These are phyloP conservation scores for Darevskia nairensis DNA, from an alignment of 2,797 vertebrate genomes.

Conservation along the genomic window DNA sequence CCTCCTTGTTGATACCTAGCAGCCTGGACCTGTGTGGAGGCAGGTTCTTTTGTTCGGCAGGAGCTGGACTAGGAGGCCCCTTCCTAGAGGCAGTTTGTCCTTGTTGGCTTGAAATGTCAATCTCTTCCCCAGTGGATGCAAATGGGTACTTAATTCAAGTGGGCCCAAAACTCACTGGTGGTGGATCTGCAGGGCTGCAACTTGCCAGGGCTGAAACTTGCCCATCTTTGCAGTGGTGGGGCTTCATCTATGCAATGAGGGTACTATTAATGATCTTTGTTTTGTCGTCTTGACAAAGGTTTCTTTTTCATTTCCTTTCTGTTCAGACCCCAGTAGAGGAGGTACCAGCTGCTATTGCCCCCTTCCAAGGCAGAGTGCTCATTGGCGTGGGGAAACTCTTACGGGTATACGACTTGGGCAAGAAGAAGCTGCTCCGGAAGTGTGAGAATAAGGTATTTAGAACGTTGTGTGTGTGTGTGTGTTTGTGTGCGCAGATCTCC, in stretches of 20 bases:
- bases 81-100: neutral
- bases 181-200: neutral
- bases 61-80: neutral
- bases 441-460: slow-evolving; percentile 95
- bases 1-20: neutral
- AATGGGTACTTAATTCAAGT: no score
- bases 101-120: neutral
- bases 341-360: slow-evolving; percentile 96
- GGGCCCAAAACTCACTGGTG: neutral
- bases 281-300: neutral
- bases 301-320: slow-evolving; percentile 6
- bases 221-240: neutral
- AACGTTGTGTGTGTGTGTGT: neutral
- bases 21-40: no score
- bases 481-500: neutral
- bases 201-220: neutral
- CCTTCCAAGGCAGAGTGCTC: slow-evolving; percentile 92
- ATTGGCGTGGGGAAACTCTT: slow-evolving; percentile 97
- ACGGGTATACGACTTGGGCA: slow-evolving; percentile 95
- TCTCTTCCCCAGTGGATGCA: neutral
- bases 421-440: slow-evolving; percentile 97
- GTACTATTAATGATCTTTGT: neutral
- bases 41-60: neutral
- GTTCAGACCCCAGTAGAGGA: slow-evolving; percentile 94
- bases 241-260: neutral